Evolutionary conservation across 2,888 invertebrate genomes (phyloP).

Genomic region (Sipha maydis): DNA sequence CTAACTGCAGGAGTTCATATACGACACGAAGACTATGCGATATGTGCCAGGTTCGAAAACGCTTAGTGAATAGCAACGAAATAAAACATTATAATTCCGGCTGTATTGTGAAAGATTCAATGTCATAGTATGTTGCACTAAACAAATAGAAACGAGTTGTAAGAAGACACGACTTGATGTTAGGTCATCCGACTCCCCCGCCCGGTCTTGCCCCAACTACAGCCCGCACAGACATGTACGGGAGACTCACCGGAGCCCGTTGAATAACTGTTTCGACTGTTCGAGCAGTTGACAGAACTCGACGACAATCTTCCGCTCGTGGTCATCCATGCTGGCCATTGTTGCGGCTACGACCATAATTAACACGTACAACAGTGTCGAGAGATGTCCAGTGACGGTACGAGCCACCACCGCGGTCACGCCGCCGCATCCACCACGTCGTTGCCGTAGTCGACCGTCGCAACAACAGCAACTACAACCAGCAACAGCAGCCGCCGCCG

Average conservation of each 20-base stretch:
- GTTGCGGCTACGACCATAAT: slow-evolving; percentile 65
- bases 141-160: no score
- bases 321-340: slow-evolving; percentile 84
- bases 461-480: not conserved
- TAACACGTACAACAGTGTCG: slow-evolving; percentile 51
- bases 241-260: slow-evolving; percentile 82
- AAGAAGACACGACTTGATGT: no score
- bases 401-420: slow-evolving; percentile 25
- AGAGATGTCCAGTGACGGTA: slow-evolving; percentile 45
- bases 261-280: slow-evolving; percentile 96
- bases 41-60: no score
- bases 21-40: no score
- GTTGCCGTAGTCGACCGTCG: not conserved
- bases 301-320: slow-evolving; percentile 90
- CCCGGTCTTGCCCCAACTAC: no score
- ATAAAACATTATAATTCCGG: no score
- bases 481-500: slow-evolving; percentile 23
- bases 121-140: no score
- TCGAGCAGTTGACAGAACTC: slow-evolving; percentile 96
- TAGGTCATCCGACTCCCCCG: no score
- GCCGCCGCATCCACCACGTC: slow-evolving; percentile 31
- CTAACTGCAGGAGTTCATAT: no score
- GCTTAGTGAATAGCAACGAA: no score
- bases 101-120: no score
- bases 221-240: no score